Evolutionary conservation across 2,113 vertebrate species (phyloP).

Genomic region (Oreocharis arfaki): DNA sequence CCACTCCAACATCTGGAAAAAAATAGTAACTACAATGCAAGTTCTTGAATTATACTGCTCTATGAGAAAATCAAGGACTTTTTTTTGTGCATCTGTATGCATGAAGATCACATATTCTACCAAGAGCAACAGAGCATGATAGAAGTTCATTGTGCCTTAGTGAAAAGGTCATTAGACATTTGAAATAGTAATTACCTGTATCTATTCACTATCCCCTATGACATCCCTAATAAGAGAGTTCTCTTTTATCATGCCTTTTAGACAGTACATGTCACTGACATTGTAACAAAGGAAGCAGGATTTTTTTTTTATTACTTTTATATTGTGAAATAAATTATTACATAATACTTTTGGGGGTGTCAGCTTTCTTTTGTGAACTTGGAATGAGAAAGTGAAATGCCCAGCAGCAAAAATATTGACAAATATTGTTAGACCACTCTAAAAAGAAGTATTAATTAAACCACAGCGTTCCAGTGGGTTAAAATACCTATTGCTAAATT

Average conservation of each 20-base stretch:
- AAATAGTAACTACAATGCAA: neutral
- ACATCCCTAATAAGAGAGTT: neutral
- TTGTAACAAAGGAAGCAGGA: neutral
- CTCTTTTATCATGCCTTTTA: neutral
- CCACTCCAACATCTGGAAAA: neutral
- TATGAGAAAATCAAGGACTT: neutral
- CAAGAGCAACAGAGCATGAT: neutral
- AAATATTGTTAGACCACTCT: neutral
- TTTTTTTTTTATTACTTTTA: neutral
- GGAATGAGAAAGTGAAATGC: neutral
- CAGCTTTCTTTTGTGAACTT: neutral
- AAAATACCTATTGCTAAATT: neutral
- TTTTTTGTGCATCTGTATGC: neutral
- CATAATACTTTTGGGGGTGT: neutral
- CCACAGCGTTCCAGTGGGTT: neutral
- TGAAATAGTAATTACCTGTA: neutral
- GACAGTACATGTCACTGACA: neutral
- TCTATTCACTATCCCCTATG: neutral
- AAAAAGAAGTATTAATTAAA: neutral
- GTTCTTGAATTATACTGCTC: neutral
- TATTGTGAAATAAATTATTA: neutral
- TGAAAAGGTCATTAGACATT: constrained; percentile 17
- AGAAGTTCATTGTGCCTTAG: neutral
- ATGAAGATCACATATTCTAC: neutral
- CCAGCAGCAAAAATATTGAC: neutral